These are phyloP conservation scores for Cyclophora albipunctata DNA, from an alignment of 2,888 invertebrate species.

Conservation along the genomic window DNA sequence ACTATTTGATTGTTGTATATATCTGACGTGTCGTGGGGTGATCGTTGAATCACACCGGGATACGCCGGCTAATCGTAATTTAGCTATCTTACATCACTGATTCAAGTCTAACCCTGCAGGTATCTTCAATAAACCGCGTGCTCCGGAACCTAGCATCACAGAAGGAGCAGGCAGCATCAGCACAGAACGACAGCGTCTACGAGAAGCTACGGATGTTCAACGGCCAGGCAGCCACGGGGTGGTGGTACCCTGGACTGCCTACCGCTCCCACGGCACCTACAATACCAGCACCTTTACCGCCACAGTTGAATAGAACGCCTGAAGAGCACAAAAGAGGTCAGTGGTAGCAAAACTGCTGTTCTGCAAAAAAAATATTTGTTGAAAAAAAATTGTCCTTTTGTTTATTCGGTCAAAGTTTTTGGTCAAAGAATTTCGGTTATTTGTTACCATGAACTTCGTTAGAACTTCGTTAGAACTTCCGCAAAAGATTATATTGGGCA, in stretches of 20 bases:
- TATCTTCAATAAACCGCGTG: slow-evolving; percentile 98
- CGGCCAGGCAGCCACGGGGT: slow-evolving; percentile 88
- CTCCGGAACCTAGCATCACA: slow-evolving; percentile 96
- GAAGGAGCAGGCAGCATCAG: slow-evolving; percentile 92
- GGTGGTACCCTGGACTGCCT: slow-evolving; percentile 89
- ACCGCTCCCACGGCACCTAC: slow-evolving; percentile 83
- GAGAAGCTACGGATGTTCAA: slow-evolving; percentile 97
- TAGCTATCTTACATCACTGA: too few species aligned
- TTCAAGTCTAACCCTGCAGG: slow-evolving; percentile 68
- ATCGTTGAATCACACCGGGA: too few species aligned
- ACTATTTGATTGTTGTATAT: too few species aligned
- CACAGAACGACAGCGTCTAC: slow-evolving; percentile 92
- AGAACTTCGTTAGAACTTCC: too few species aligned
- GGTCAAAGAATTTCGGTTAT: too few species aligned
- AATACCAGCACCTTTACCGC: slow-evolving; percentile 80
- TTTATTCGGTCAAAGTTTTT: too few species aligned
- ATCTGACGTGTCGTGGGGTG: too few species aligned
- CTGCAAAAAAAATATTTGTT: too few species aligned
- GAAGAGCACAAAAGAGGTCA: slow-evolving; percentile 87
- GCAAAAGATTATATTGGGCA: too few species aligned
- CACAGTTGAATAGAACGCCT: slow-evolving; percentile 75
- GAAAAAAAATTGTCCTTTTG: too few species aligned
- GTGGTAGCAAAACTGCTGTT: slow-evolving; percentile 17
- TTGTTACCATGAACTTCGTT: too few species aligned
- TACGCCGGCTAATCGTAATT: too few species aligned